Evolutionary conservation across 1,140 invertebrate species (phyloP), one percentile per base, ranked within the genome.

Genomic region (Pristionchus pacificus): DNA sequence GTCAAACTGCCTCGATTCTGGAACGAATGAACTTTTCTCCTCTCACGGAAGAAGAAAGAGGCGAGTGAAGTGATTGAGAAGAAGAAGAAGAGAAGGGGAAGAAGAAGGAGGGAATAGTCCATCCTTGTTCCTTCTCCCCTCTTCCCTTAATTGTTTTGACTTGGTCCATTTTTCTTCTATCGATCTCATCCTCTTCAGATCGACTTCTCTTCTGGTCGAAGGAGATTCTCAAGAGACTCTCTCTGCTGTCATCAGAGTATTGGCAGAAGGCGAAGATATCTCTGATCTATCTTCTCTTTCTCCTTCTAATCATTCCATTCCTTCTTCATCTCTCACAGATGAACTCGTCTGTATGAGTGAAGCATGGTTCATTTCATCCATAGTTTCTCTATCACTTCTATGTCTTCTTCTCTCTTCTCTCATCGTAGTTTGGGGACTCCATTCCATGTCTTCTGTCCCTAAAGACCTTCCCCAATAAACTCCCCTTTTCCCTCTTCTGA

Each of bases 381-480:
- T 83, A 27, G 81, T 78, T 64, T 77, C 80, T 13, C 80, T 83
- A 70, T 79, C 78, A 3, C 60, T 83, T 55, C 65, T 83, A 14
- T 83, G 81, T 71, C 63, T 83, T 2, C 60, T 84, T 31, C 62
- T 83, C 6, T 74, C 70, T 62, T 77, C 77, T 19, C 74, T 83
- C n/a, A 84, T 83, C 60, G 82, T 84, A 60, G 75, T 80, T 64
- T 83, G 81, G 81, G 79, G 82, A 32, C 84, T 82, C 68, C 70
- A 77, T 32, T 64, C 70, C 25, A 55, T 73, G 60, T 59, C 67
- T 33, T 15, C 60, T 24, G 33, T 27, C 38, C 66, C 66, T 59
- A 70, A 70, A 30, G 59, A 70, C 30, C 59, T 62, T 25, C 55
- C 68, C 29, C 59, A 59, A 14, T 70, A 62, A 62, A 49, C 38